Conservation (phyloP, 2,888 invertebrate species). For the Mythimna impura region DNA sequence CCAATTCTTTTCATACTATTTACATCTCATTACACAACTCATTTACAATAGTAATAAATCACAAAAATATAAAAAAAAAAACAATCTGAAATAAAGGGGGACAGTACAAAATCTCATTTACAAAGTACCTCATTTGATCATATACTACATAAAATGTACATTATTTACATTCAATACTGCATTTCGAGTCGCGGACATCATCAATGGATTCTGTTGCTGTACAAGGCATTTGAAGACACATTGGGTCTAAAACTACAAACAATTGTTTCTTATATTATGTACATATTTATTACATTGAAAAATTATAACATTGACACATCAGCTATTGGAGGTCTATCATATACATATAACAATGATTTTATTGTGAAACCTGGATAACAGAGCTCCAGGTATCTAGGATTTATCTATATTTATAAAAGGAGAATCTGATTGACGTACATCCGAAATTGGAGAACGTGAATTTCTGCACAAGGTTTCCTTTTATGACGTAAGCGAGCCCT, state of each 20-base stretch:
- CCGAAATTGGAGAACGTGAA: no score
- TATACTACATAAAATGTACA: constrained; percentile 65
- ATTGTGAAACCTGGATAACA: no score
- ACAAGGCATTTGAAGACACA: constrained; percentile 31
- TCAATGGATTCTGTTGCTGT: constrained; percentile 21
- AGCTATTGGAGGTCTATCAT: constrained; percentile 11
- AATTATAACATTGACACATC: constrained; percentile 13
- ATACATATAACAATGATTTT: background rate
- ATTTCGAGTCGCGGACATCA: constrained; percentile 56
- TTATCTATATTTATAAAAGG: no score
- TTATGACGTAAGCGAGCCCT: no score
- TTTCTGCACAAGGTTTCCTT: no score
- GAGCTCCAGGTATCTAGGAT: no score
- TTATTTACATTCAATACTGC: constrained; percentile 71
- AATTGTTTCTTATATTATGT: constrained; percentile 40
- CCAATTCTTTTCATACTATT: constrained; percentile 81
- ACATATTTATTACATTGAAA: constrained; percentile 40
- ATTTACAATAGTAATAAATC: constrained; percentile 77
- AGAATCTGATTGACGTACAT: no score
- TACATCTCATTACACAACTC: constrained; percentile 81
- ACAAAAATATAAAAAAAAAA: constrained; percentile 71
- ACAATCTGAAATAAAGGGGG: constrained; percentile 74
- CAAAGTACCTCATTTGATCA: constrained; percentile 67
- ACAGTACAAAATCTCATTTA: constrained; percentile 72
- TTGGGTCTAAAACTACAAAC: constrained; percentile 41